Conservation (phyloP, 2,113 vertebrate genomes). For the Dromas ardeola region DNA sequence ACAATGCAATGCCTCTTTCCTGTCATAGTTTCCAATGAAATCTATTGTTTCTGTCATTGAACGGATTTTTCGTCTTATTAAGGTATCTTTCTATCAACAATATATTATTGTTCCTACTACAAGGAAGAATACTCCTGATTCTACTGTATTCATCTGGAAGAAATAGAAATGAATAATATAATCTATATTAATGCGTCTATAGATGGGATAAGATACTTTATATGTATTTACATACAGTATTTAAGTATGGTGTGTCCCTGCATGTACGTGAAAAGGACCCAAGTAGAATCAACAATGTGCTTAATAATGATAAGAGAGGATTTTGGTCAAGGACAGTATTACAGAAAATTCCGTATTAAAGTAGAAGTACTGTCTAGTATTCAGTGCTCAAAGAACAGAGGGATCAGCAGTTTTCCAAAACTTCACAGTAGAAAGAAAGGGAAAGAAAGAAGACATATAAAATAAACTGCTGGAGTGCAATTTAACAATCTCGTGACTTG, state of each 20-base stretch:
- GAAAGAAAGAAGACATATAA: not conserved
- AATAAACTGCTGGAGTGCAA: not conserved
- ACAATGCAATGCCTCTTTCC: conserved; percentile 63
- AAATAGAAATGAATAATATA: not conserved
- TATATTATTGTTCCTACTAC: conserved; percentile 11
- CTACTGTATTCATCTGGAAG: not conserved
- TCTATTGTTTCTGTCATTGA: conserved; percentile 70
- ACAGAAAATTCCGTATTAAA: not conserved
- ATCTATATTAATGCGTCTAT: not conserved
- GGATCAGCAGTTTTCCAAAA: not conserved
- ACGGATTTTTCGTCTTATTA: conserved; percentile 29
- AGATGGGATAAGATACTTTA: not conserved
- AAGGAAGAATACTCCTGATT: conserved; percentile 8
- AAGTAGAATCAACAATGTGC: not conserved
- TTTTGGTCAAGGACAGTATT: not conserved
- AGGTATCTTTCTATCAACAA: not conserved
- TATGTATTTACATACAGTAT: not conserved
- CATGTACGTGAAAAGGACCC: not conserved
- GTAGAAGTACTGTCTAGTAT: not conserved
- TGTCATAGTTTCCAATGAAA: conserved; percentile 67
- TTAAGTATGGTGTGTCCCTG: not conserved
- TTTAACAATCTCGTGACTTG: not conserved
- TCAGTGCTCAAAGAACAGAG: not conserved
- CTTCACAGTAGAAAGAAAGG: not conserved
- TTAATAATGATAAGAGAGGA: not conserved